phyloP scores from a whole-genome alignment of 2,888 invertebrate species.

The Trachelus iudaicus region DNA sequence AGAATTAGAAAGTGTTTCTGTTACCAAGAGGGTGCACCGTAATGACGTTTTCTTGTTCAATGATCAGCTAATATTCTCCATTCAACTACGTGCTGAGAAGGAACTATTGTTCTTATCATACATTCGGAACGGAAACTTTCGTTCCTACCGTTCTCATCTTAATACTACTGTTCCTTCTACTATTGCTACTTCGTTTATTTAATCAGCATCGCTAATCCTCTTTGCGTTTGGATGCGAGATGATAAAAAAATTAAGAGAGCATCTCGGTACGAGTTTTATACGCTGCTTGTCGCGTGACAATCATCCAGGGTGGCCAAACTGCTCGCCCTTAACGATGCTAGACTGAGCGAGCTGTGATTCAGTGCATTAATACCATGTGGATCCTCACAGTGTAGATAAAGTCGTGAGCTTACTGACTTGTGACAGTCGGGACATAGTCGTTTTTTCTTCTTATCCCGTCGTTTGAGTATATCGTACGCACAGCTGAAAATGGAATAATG shows the following conservation, averaged over 20 bases:
- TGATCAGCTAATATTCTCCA: neutral
- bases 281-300: constrained; percentile 64
- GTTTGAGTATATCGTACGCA: constrained; percentile 75
- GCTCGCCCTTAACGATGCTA: constrained; percentile 63
- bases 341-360: constrained; percentile 66
- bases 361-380: constrained; percentile 60
- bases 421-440: constrained; percentile 79
- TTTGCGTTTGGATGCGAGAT: neutral
- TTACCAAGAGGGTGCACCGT: neutral
- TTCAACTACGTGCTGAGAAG: neutral
- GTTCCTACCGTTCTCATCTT: neutral
- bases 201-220: neutral
- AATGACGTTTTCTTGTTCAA: neutral
- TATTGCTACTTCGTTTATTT: neutral
- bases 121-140: neutral
- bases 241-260: neutral
- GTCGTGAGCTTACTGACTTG: constrained; percentile 74
- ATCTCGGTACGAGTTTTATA: constrained; percentile 39
- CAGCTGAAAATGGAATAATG: constrained; percentile 66
- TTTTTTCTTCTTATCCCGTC: constrained; percentile 74
- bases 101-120: neutral
- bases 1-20: neutral
- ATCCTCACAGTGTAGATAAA: constrained; percentile 71
- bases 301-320: constrained; percentile 63
- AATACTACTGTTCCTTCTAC: neutral